Evolutionary conservation across 2,113 vertebrate genomes (phyloP).

Genomic region (Nothobranchius kuhntae): DNA sequence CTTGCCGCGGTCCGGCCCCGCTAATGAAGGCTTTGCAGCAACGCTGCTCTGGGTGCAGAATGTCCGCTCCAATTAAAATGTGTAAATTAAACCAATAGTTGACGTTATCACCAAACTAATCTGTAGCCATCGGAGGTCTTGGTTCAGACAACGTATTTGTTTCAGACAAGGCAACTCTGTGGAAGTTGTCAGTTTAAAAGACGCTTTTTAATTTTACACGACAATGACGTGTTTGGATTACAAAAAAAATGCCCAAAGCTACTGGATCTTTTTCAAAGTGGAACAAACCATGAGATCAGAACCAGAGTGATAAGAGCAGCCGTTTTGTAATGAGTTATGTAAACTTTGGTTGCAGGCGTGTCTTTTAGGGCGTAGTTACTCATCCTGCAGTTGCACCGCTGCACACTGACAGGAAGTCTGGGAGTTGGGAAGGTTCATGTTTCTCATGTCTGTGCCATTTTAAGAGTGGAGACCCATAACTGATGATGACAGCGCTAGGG

Average conservation of each 20-base stretch:
- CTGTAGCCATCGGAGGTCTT: conserved; percentile 12
- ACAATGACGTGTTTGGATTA: conserved; percentile 8
- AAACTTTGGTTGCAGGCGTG: conserved; percentile 18
- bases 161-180: background rate
- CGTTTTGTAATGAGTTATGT: conserved; percentile 9
- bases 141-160: background rate
- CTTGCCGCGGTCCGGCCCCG: conserved; percentile 47
- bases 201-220: background rate
- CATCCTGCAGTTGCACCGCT: no score
- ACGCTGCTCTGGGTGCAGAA: conserved; percentile 45
- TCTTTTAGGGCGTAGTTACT: conserved; percentile 4
- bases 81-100: conserved; percentile 72
- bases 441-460: conserved; percentile 36
- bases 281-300: background rate
- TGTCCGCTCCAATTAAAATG: conserved; percentile 78
- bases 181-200: background rate
- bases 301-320: conserved; percentile 9
- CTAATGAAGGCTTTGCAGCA: conserved; percentile 74
- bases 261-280: background rate
- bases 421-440: conserved; percentile 9
- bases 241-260: background rate
- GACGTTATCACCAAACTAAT: conserved; percentile 37
- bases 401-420: conserved; percentile 12
- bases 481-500: conserved; percentile 29
- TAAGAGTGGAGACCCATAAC: conserved; percentile 28